phyloP scores from a whole-genome alignment of 2,888 invertebrate genomes.

The Limenitis camilla region DNA sequence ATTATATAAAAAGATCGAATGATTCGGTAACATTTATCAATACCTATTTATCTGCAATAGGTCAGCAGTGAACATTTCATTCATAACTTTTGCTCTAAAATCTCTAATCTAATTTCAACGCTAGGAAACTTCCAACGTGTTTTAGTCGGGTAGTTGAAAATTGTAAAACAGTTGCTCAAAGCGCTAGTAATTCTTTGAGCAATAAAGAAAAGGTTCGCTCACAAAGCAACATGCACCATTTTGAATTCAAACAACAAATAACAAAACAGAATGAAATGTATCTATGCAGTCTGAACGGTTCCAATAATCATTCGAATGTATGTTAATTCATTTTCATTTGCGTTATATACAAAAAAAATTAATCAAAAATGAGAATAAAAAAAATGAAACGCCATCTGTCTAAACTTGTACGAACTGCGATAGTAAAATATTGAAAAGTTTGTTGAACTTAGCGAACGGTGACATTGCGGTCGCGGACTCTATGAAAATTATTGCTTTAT shows the following conservation, averaged over 20 bases:
- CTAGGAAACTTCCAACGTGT: slow-evolving; percentile 16
- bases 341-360: no score
- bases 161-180: slow-evolving; percentile 28
- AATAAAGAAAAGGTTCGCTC: slow-evolving; percentile 24
- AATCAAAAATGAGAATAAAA: no score
- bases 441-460: no score
- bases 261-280: slow-evolving; percentile 18
- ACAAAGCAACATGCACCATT: slow-evolving; percentile 23
- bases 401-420: no score
- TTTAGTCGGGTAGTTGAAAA: slow-evolving; percentile 23
- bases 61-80: slow-evolving; percentile 3
- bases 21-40: no score
- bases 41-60: no score
- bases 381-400: no score
- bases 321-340: no score
- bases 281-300: slow-evolving; percentile 8
- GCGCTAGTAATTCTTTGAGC: slow-evolving; percentile 28
- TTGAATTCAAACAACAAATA: slow-evolving; percentile 23
- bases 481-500: no score
- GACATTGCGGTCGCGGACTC: no score
- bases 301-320: slow-evolving; percentile 4
- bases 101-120: slow-evolving; percentile 18
- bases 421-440: no score
- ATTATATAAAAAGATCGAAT: no score
- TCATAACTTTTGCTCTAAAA: slow-evolving; percentile 13